These are phyloP conservation scores for Melierax canorus DNA, from an alignment of 2,113 vertebrate genomes.

Conservation along the genomic window DNA sequence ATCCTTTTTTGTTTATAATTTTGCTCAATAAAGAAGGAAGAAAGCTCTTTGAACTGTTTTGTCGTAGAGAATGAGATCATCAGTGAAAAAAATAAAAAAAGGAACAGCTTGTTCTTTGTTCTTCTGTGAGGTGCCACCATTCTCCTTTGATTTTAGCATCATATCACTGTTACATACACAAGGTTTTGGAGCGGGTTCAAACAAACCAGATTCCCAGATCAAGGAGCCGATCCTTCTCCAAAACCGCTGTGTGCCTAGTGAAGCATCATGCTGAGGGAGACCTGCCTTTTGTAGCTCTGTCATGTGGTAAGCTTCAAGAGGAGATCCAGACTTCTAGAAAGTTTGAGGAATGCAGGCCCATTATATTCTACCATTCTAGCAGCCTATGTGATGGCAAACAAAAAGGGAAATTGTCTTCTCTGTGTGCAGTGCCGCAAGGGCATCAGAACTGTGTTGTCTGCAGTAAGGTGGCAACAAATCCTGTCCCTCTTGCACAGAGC, in stretches of 20 bases:
- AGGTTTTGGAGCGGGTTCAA: neutral
- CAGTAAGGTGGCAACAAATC: neutral
- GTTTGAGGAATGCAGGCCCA: neutral
- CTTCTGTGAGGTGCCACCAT: neutral
- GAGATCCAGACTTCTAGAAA: neutral
- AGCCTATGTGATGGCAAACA: neutral
- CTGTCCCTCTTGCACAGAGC: neutral
- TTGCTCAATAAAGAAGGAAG: conserved; percentile 33
- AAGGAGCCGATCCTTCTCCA: neutral
- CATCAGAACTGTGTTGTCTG: neutral
- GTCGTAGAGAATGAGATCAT: conserved; percentile 59
- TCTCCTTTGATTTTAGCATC: conserved; percentile 8
- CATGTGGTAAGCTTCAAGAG: neutral
- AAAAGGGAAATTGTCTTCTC: neutral
- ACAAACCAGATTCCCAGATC: neutral
- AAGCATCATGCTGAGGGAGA: neutral
- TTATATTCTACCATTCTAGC: neutral
- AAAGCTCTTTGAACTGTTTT: neutral
- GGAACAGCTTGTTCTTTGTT: conserved; percentile 20
- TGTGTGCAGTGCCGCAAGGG: neutral
- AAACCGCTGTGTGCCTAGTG: neutral
- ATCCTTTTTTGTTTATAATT: conserved; percentile 8
- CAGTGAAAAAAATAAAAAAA: neutral
- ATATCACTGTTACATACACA: neutral
- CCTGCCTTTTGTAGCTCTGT: neutral